phyloP scores from a whole-genome alignment of 1,140 invertebrate species.

The Babylonia areolata region DNA sequence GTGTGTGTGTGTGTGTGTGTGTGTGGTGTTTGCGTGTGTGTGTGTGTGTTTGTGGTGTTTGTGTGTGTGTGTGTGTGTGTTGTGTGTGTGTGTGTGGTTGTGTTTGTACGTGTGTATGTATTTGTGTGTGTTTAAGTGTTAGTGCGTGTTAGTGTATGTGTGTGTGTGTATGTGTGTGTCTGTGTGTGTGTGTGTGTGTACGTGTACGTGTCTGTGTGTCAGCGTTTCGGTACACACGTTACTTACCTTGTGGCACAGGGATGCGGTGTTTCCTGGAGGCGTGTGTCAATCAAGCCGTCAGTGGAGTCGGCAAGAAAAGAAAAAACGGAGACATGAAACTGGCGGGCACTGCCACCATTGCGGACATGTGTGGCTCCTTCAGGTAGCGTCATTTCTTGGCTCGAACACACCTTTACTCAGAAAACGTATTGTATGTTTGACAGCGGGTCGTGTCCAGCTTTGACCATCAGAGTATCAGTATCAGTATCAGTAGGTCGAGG shows the following conservation, averaged over 20 bases:
- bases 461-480: too few species aligned
- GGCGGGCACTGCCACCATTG: conserved; percentile 58
- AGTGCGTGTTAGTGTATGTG: too few species aligned
- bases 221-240: too few species aligned
- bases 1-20: neutral
- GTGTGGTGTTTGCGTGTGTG: too few species aligned
- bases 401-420: too few species aligned
- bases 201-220: neutral
- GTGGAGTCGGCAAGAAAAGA: conserved; percentile 64
- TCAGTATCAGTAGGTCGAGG: too few species aligned
- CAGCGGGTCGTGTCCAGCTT: too few species aligned
- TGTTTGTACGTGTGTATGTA: conserved; percentile 26
- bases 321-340: conserved; percentile 64
- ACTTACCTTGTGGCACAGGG: conserved; percentile 47
- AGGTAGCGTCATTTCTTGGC: conserved; percentile 47
- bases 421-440: too few species aligned
- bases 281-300: conserved; percentile 64
- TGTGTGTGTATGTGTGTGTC: neutral
- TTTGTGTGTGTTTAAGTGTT: neutral
- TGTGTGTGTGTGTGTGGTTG: conserved; percentile 37
- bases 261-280: conserved; percentile 59
- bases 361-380: conserved; percentile 65
- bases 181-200: neutral
- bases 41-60: too few species aligned
- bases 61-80: neutral